Percentiles rank a stretch among this genome's conserved stretches.
Evolutionary conservation across 2,888 invertebrate species (phyloP).

Genomic region (Tipula confusa): DNA sequence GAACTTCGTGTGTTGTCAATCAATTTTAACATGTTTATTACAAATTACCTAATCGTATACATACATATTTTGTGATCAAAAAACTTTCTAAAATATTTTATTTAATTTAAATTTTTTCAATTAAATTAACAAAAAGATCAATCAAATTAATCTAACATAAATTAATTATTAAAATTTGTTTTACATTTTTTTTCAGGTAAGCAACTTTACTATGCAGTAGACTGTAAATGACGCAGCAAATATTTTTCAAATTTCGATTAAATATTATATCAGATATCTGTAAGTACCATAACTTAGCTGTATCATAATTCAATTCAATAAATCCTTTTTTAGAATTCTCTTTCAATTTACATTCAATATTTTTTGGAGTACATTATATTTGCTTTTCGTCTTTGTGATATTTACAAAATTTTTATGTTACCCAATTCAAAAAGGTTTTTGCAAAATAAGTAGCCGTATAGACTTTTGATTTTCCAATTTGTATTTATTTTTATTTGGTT

Average conservation of each 20-base stretch:
- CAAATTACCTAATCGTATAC: not conserved
- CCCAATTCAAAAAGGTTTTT: too few species aligned
- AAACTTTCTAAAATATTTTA: not conserved
- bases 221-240: not conserved
- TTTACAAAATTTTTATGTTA: too few species aligned
- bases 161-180: not conserved
- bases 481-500: too few species aligned
- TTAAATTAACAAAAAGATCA: constrained; percentile 9
- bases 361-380: too few species aligned
- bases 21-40: not conserved
- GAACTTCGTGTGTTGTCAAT: not conserved
- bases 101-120: not conserved
- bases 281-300: not conserved
- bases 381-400: too few species aligned
- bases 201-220: not conserved
- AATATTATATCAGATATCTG: not conserved
- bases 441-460: too few species aligned
- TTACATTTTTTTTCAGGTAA: not conserved
- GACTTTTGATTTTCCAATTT: too few species aligned
- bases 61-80: too few species aligned
- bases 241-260: too few species aligned
- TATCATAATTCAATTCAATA: not conserved
- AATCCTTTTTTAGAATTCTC: too few species aligned
- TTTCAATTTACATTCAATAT: too few species aligned
- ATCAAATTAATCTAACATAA: not conserved